Evolutionary conservation across 2,797 vertebrate genomes (phyloP).

Genomic region (Eurystomus glaucurus): DNA sequence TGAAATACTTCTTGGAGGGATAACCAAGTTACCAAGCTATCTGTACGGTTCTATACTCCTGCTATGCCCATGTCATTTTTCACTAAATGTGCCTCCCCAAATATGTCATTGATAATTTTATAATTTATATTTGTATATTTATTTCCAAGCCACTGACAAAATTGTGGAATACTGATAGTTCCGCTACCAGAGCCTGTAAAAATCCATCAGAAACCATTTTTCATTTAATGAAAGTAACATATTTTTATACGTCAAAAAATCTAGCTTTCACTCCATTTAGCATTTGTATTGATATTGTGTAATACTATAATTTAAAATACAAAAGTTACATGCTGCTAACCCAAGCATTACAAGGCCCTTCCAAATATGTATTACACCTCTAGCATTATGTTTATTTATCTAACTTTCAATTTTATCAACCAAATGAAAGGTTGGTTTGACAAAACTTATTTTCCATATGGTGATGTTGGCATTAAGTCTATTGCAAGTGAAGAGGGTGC

Average conservation of each 20-base stretch:
- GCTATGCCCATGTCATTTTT: background rate
- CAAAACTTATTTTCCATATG: background rate
- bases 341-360: background rate
- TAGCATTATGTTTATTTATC: background rate
- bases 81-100: background rate
- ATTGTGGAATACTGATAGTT: background rate
- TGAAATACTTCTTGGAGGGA: background rate
- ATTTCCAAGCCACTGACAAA: background rate
- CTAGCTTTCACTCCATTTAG: background rate
- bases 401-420: background rate
- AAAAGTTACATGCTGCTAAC: background rate
- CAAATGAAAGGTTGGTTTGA: background rate
- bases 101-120: background rate
- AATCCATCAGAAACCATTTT: background rate
- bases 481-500: background rate
- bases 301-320: slow-evolving; percentile 2
- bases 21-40: background rate
- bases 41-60: background rate
- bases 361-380: background rate
- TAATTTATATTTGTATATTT: slow-evolving; percentile 1
- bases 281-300: background rate
- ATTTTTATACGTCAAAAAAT: background rate
- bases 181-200: background rate
- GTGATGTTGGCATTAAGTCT: background rate
- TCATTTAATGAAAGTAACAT: background rate